phyloP scores from a whole-genome alignment of 2,797 vertebrate species.

The Halcyon smyrnensis region DNA sequence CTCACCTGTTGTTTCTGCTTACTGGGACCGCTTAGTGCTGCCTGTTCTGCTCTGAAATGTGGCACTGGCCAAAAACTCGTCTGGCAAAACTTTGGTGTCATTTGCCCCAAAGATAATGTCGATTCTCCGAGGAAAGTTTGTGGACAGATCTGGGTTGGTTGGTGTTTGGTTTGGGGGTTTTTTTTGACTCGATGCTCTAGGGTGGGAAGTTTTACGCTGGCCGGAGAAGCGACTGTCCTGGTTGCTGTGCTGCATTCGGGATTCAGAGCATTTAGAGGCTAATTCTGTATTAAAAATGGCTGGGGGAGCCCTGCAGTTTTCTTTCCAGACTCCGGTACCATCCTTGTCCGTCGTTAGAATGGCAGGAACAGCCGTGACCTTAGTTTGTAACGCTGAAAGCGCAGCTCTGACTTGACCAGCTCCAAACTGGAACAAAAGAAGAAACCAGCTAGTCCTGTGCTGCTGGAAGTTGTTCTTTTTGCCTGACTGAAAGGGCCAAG shows the following conservation, averaged over 20 bases:
- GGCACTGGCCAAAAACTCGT: neutral
- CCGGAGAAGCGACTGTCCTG: neutral
- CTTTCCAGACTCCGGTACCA: neutral
- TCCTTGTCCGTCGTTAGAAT: neutral
- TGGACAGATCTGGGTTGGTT: neutral
- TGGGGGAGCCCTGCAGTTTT: neutral
- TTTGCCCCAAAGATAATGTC: neutral
- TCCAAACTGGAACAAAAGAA: neutral
- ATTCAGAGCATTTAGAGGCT: neutral
- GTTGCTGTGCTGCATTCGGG: neutral
- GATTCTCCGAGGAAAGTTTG: neutral
- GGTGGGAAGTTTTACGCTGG: neutral
- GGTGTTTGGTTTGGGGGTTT: neutral
- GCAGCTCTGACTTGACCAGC: neutral
- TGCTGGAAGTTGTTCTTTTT: neutral
- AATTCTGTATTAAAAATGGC: neutral
- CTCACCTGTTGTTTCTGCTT: neutral
- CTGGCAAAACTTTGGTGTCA: neutral
- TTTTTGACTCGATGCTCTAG: neutral
- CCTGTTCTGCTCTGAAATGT: neutral
- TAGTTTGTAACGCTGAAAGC: neutral
- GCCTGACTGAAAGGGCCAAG: neutral
- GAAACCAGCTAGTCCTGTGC: neutral
- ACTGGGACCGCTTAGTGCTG: accelerated
- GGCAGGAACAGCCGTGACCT: neutral